Conservation (phyloP, 2,113 vertebrate genomes). For the Hyperoodon ampullatus region DNA sequence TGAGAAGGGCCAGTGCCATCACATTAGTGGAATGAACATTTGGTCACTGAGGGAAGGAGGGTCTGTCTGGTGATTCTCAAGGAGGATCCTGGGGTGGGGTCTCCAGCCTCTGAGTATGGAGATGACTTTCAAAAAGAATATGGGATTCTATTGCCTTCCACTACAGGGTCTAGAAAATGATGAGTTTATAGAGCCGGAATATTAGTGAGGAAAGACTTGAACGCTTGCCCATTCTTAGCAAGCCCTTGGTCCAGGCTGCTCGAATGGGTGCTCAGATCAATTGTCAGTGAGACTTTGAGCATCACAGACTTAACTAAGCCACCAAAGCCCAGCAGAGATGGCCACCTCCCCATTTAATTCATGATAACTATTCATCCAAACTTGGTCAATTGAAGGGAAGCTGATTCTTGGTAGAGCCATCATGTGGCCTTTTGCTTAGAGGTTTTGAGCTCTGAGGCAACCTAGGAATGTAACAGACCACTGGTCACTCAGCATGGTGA, state of each 20-base stretch:
- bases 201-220: not conserved
- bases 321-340: not conserved
- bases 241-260: not conserved
- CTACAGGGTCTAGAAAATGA: not conserved
- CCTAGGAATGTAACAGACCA: not conserved
- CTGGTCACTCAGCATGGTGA: not conserved
- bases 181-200: rapidly evolving
- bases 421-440: not conserved
- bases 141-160: not conserved
- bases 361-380: not conserved
- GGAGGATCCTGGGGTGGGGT: not conserved
- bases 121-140: not conserved
- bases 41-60: not conserved
- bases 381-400: not conserved
- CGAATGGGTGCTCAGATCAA: too few species aligned
- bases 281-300: too few species aligned
- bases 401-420: not conserved
- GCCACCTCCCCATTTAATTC: not conserved
- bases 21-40: not conserved
- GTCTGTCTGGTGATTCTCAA: not conserved
- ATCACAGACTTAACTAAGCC: too few species aligned
- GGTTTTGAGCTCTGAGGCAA: not conserved
- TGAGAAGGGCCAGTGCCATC: not conserved
- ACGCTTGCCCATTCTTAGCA: not conserved
- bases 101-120: not conserved